Base-by-base conservation (phyloP, 2,888 invertebrate species). In the Ellobium chinense region DNA sequence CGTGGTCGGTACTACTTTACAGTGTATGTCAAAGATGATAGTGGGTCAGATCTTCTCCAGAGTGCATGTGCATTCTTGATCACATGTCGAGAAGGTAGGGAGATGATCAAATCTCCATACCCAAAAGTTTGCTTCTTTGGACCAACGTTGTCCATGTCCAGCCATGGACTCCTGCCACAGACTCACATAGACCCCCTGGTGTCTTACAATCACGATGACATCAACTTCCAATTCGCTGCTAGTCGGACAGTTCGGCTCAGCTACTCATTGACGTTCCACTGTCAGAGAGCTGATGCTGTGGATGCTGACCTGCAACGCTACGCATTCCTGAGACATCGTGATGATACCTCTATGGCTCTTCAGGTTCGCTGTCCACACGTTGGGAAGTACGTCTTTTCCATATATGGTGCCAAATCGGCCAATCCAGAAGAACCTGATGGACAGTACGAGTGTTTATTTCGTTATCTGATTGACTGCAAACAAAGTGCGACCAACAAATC, bases 1-100 rank as follows among this genome's bases (percentile, higher is more conserved):
- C 88, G 91, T 7, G 93, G 93, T 7, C 85, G 89, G 73, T 94
- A 93, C 85, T 92, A 91, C 83, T 91, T 94, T 73, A 93, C 94
- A 80, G 89, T 93, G 24, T 93, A 87, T 82, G 91, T 91, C 4
- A 90, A 90, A 72, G 89, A 90, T 54, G 89, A 90, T 34, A 92
- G 91, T 91, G 86, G 87, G 37, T 88, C 90, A 2, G 90, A 91
- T 9, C 88, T 90, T 0, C 85, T 92, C 68, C 92, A 92, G 79
- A 90, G 91, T 78, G 91, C 91, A 21, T 91, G 91, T 81, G 89
- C 90, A 5, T 92, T 93, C 75, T 87, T 88, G 81, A 86, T 92
- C 36, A 88, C 89, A 34, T 91, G 89, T 81, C 85, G 88, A 27
- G 89, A 89, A 82, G 88, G 87, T 54, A 80, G 88, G 39, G 89